phyloP scores from a whole-genome alignment of 2,113 vertebrate species.

The Dunckerocampus dactyliophorus region DNA sequence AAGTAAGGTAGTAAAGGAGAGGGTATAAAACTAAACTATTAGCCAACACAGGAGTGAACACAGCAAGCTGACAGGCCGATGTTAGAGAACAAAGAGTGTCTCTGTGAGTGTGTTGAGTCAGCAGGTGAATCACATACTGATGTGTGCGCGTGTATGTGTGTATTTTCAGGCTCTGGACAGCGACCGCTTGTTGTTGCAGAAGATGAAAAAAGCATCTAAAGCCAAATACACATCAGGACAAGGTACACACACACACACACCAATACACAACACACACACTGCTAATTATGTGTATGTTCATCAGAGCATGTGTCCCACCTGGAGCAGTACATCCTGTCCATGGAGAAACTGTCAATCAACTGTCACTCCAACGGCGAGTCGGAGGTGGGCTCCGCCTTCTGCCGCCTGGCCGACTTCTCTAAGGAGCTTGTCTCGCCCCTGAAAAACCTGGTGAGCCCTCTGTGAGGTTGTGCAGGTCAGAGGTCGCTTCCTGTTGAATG shows the following conservation, averaged over 20 bases:
- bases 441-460: slow-evolving; percentile 59
- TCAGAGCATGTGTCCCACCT: slow-evolving; percentile 59
- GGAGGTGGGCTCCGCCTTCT: slow-evolving; percentile 58
- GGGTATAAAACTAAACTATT: too few relatives aligned
- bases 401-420: slow-evolving; percentile 57
- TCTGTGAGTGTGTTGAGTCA: slow-evolving; percentile 50
- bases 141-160: slow-evolving; percentile 4
- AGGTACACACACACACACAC: slow-evolving; percentile 29
- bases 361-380: slow-evolving; percentile 61
- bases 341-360: slow-evolving; percentile 64
- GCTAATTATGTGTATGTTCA: background rate
- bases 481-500: background rate
- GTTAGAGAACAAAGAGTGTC: slow-evolving; percentile 28
- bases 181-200: slow-evolving; percentile 58
- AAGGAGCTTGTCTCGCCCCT: slow-evolving; percentile 60
- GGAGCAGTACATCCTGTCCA: slow-evolving; percentile 61
- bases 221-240: slow-evolving; percentile 62
- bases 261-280: background rate
- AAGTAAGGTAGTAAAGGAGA: too few relatives aligned
- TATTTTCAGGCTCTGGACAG: slow-evolving; percentile 52
- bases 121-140: slow-evolving; percentile 25
- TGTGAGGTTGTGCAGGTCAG: background rate
- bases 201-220: slow-evolving; percentile 68
- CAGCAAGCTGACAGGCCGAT: too few relatives aligned
- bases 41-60: too few relatives aligned